Base-by-base conservation (phyloP, 2,797 vertebrate species). In the Melanotaenia nigrans region DNA sequence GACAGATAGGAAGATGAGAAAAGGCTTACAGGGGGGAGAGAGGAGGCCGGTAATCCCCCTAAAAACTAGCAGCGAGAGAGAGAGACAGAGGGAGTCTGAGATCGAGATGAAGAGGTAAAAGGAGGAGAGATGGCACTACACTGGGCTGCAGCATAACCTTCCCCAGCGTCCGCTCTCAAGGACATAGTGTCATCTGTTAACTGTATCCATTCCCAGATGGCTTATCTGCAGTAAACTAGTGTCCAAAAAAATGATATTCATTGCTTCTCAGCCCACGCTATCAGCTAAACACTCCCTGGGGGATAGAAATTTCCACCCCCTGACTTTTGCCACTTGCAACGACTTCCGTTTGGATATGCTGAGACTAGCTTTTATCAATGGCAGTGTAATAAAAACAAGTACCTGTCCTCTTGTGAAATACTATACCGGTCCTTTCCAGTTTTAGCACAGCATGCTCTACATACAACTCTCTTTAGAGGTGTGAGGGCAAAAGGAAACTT, bases 241-340 rank as follows among this genome's bases (percentile, higher is more conserved):
- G 94, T 95, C 93, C 94, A 93, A 93, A 95, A 86, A 91, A 88
- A 90, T 95, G 87, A 96, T 95, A 96, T 95, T 96, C 95, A 97
- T 96, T 96, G 95, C 95, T 95, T 96, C 95, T 96, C 94, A 94
- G 94, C 95, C 93, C 77, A 80, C 93, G 92, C 95, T 96, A 96
- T 96, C 96, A 95, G 95, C 94, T 95, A 96, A 96, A 96, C 93
- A 94, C 93, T 86, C 94, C 93, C 94, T 45, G 36, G 74, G 77
- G 84, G 71, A 77, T 57, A 85, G 55, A 94, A 95, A 95, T 95
- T 91, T 95, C 88, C 82, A 45, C 55, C 67, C 84, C 77, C 79
- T 78, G 94, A 91, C 76, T 87, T 75, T 81, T 12, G 51, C 78
- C 79, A 88, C 82, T 86, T 62, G 72, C 71, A 61, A 53, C 3